Conservation (phyloP, 2,797 vertebrate genomes). For the Dipus sagitta region DNA sequence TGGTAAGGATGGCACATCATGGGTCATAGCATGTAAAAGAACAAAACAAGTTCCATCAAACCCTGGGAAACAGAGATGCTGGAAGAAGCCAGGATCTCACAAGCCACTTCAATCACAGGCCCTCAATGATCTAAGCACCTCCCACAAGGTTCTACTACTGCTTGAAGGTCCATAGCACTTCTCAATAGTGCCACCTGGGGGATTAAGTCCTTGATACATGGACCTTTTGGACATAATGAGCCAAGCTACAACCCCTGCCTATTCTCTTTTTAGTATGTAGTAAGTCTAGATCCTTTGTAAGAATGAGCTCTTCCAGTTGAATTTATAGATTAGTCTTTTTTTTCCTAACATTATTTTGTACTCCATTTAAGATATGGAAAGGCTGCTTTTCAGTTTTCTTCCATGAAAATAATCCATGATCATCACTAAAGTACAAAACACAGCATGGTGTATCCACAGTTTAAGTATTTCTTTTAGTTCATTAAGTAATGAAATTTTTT, state of each 20-base stretch:
- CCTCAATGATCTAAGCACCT: not conserved
- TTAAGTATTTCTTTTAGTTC: not conserved
- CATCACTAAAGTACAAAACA: not conserved
- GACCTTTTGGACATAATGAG: not conserved
- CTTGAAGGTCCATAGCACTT: not conserved
- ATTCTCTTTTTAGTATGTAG: not conserved
- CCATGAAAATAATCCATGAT: not conserved
- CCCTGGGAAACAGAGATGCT: not conserved
- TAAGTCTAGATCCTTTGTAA: not conserved
- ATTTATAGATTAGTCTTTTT: not conserved
- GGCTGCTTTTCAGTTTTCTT: not conserved
- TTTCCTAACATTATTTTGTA: not conserved
- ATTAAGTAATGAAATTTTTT: not conserved
- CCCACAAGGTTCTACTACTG: not conserved
- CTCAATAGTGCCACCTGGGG: not conserved
- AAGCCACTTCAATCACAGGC: not conserved
- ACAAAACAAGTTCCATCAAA: not conserved
- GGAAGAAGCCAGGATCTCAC: not conserved
- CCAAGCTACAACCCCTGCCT: not conserved
- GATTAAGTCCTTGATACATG: not conserved
- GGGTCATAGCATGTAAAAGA: not conserved
- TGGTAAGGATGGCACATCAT: not conserved
- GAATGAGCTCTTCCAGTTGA: not conserved
- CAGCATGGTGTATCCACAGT: not conserved
- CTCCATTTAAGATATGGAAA: not conserved